phyloP scores from a whole-genome alignment of 2,797 vertebrate genomes.

The Macropodus opercularis region DNA sequence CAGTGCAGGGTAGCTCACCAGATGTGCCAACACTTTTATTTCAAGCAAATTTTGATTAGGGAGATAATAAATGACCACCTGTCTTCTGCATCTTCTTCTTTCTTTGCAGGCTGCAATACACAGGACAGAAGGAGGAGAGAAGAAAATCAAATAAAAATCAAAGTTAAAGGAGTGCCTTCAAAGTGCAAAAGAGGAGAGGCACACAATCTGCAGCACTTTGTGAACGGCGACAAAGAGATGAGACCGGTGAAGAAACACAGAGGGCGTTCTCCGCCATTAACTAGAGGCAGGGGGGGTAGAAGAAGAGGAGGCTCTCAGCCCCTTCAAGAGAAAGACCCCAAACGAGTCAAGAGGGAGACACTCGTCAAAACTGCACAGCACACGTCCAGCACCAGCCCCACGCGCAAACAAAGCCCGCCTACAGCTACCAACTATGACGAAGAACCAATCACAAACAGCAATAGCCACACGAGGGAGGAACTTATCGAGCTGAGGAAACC shows the following conservation, averaged over 20 bases:
- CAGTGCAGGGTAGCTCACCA: slow-evolving; percentile 48
- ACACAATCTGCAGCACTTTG: slow-evolving; percentile 60
- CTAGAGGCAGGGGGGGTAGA: slow-evolving; percentile 84
- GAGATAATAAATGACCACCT: slow-evolving; percentile 68
- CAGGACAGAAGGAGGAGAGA: slow-evolving; percentile 35
- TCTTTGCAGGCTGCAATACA: slow-evolving; percentile 53
- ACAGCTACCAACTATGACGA: slow-evolving; percentile 53
- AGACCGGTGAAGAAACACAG: slow-evolving; percentile 87
- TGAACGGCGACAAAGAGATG: slow-evolving; percentile 77
- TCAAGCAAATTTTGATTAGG: slow-evolving; percentile 54
- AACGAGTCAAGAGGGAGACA: slow-evolving; percentile 74
- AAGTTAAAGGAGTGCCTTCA: slow-evolving; percentile 68
- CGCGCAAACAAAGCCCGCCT: slow-evolving; percentile 66
- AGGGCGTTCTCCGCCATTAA: slow-evolving; percentile 81
- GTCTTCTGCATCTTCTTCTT: slow-evolving; percentile 56
- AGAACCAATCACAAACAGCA: slow-evolving; percentile 68
- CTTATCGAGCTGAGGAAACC: slow-evolving; percentile 66
- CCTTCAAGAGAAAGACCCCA: slow-evolving; percentile 77
- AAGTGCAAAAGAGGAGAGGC: slow-evolving; percentile 48
- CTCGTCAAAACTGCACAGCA: slow-evolving; percentile 67
- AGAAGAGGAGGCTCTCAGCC: slow-evolving; percentile 73
- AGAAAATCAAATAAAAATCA: slow-evolving; percentile 36
- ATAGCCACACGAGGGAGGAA: slow-evolving; percentile 60
- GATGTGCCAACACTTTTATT: slow-evolving; percentile 60
- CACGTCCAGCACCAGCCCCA: slow-evolving; percentile 56